These are phyloP conservation scores for Colostygia pectinataria DNA, from an alignment of 2,888 invertebrate genomes.

Conservation along the genomic window DNA sequence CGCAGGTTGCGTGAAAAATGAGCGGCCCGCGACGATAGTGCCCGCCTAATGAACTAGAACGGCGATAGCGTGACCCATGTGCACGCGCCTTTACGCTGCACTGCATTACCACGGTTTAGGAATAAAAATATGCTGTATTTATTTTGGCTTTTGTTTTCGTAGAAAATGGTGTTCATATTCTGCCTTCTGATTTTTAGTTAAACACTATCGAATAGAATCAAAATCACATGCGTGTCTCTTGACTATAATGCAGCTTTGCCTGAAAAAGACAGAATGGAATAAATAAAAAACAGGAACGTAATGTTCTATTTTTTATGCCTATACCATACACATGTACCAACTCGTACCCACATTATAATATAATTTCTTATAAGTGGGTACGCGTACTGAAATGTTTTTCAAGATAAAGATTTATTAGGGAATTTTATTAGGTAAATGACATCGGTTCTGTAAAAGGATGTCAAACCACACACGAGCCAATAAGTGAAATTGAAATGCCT, in stretches of 20 bases:
- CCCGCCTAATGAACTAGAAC: constrained; percentile 76
- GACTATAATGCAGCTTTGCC: too few species aligned
- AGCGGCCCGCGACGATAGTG: constrained; percentile 61
- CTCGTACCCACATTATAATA: too few species aligned
- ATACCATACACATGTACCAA: too few species aligned
- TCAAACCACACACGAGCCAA: constrained; percentile 76
- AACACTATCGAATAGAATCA: too few species aligned
- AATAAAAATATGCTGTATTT: constrained; percentile 10
- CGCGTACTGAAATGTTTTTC: background rate
- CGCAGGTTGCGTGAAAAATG: constrained; percentile 69
- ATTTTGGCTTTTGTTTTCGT: background rate
- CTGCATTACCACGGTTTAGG: constrained; percentile 21
- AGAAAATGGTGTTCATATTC: too few species aligned
- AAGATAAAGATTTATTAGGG: background rate
- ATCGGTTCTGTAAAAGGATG: constrained; percentile 54
- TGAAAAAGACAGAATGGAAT: too few species aligned
- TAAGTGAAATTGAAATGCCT: constrained; percentile 79
- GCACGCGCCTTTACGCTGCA: constrained; percentile 52
- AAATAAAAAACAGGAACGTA: too few species aligned
- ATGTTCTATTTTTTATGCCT: too few species aligned
- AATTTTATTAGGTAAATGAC: constrained; percentile 7
- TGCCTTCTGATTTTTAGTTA: too few species aligned
- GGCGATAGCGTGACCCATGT: constrained; percentile 68
- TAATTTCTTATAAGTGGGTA: background rate
- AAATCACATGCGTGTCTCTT: too few species aligned